phyloP scores from a whole-genome alignment of 2,113 vertebrate species.

The Malaclemys terrapin region DNA sequence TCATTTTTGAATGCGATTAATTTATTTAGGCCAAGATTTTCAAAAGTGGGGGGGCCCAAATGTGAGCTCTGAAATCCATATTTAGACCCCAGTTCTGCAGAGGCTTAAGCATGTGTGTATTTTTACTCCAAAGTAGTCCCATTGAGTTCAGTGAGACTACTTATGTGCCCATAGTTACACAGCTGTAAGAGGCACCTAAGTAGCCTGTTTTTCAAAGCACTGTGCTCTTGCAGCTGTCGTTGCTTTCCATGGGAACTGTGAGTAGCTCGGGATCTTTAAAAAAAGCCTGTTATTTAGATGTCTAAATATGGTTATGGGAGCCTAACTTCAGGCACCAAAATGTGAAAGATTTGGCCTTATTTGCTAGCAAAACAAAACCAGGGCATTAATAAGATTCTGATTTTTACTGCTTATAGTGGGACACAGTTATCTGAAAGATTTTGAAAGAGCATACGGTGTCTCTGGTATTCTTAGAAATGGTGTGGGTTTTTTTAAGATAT shows the following conservation, averaged over 20 bases:
- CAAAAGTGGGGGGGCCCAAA: no score
- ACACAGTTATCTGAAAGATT: fast-evolving
- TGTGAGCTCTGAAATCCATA: no score
- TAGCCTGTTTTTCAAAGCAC: fast-evolving
- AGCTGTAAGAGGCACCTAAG: not conserved
- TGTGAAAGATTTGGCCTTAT: not conserved
- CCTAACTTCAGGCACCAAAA: not conserved
- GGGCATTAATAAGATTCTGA: not conserved
- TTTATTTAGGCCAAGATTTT: not conserved
- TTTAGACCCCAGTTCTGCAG: not conserved
- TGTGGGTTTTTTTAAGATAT: not conserved
- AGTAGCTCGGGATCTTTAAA: fast-evolving
- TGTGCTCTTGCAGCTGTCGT: not conserved
- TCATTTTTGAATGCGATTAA: not conserved
- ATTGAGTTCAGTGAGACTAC: not conserved
- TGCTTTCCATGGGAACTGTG: not conserved
- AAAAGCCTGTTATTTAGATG: not conserved
- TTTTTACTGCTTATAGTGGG: fast-evolving
- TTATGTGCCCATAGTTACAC: not conserved
- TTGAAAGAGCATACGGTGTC: not conserved
- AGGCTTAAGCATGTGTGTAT: not conserved
- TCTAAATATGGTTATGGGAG: fast-evolving
- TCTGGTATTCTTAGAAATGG: fast-evolving
- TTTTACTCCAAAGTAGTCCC: not conserved
- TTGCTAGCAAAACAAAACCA: no score